Conservation (phyloP, 2,888 invertebrate genomes). For the Lissonota sp. region DNA sequence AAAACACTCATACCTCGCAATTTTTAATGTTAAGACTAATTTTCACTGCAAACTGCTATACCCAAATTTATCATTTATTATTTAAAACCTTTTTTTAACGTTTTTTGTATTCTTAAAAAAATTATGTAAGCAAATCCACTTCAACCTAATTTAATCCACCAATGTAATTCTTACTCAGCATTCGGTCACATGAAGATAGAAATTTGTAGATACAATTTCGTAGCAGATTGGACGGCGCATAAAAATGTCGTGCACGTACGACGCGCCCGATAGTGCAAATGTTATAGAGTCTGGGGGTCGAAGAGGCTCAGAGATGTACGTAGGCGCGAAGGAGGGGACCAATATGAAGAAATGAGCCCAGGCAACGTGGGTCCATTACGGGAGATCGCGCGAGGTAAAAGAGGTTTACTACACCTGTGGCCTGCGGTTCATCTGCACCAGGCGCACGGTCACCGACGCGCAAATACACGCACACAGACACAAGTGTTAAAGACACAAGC, state of each 20-base stretch:
- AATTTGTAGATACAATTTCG: no score
- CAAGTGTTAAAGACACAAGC: not conserved
- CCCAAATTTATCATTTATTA: no score
- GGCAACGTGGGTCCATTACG: conserved; percentile 71
- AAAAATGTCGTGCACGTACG: not conserved
- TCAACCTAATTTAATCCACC: no score
- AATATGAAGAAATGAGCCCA: conserved; percentile 55
- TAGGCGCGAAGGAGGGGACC: conserved; percentile 18
- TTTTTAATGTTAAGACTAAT: no score
- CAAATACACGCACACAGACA: not conserved
- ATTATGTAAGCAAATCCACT: no score
- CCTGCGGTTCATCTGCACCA: conserved; percentile 70
- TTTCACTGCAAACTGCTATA: no score
- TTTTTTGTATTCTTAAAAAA: no score
- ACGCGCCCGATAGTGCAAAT: conserved; percentile 49
- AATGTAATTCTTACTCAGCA: no score
- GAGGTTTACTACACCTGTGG: conserved; percentile 79
- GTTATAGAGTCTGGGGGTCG: conserved; percentile 54
- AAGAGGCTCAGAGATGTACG: conserved; percentile 34
- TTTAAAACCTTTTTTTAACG: no score
- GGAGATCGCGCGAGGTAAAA: conserved; percentile 74
- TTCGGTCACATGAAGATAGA: no score
- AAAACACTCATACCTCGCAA: no score
- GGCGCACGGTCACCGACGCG: conserved; percentile 19
- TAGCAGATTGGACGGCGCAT: no score